Base-by-base conservation (phyloP, 2,113 vertebrate species). In the Phrynosoma platyrhinos region DNA sequence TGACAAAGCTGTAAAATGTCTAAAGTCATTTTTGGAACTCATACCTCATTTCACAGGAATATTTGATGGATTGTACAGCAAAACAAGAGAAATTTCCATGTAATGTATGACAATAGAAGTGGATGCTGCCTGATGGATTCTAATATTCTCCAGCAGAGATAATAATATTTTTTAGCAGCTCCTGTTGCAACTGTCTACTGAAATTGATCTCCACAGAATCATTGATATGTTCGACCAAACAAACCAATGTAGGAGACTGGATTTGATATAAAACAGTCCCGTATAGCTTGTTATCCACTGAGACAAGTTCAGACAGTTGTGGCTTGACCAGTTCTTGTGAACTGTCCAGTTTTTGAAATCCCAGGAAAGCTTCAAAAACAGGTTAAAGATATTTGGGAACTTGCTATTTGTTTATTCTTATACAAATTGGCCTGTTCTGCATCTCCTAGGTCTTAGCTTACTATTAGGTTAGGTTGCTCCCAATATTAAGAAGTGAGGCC, bases 21-120 rank as follows among this genome's bases (percentile, higher is more conserved):
- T 90, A 86, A 82, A 88, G 79, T 82, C 55, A 2, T 0, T 64
- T 80, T 94, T 87, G 62, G 55, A 0, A 84, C 75, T n/a, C 7
- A 86, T 78, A 6, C 42, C 14, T 79, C 81, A 5, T 53, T 93
- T 88, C 88, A 69, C 88, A 76, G 47, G 7, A 84, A 77, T 68
- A 23, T 32, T 77, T 86, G 79, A 82, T 82, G 79, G 62, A 81
- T 89, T 82, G 27, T 42, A 55, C 36, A 69, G 47, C 72, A 86
- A 86, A 85, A 82, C 79, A 82, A 82, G 88, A n/a, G n/a, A 47
- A 68, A 40, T 80, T 64, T 90, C 79, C 10, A 2, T 82, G 0
- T 58, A 93, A 78, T 75, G 47, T 0, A 2, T 87, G 40, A 68
- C 79, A 83, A 76, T 32, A 68, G 36, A 68, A 23, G 25, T 5